Evolutionary conservation across 2,113 vertebrate genomes (phyloP), one percentile per base, ranked within the genome.

Genomic region (Ibidorhyncha struthersii): DNA sequence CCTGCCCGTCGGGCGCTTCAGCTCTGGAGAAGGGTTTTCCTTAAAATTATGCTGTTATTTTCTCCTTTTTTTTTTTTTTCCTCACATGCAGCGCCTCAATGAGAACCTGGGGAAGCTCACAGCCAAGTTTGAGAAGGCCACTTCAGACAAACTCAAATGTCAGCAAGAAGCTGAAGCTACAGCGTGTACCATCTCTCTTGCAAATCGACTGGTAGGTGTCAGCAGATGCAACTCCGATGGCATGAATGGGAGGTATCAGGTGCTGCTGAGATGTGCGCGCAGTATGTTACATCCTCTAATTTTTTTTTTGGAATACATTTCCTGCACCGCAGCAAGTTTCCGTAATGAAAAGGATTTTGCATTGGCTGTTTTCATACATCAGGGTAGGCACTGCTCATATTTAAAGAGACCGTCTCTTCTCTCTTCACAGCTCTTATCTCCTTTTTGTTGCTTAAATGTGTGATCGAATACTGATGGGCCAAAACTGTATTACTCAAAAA

Each of bases 181-280:
- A 0, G 98, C 98, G 0, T 96, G 94, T 86, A 99, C 99, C 97
- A 99, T 99, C 84, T 89, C 98, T 58, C 98, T 99, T 18, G 99
- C 99, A 92, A 99, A 99, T 97, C 99, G 99, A 71, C 98, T 99
- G 98, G 99, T 99, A 97, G 99, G 99, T 96, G 66, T 47, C n/a
- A 8, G 79, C 84, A 36, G 19, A 32, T 56, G 4, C 29, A 38
- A 9, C 47, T 30, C 53, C 22, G 23, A 5, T 17, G 41, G 19
- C 38, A 5, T 47, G n/a, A 19, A 16, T 29, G 76, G 74, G 41
- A 38, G 58, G n/a, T 72, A 34, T 12, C 38, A 30, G 58, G 89
- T 50, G 69, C 91, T 14, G 3, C 73, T n/a, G 90, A 82, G 69
- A 70, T 52, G 73, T 8, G 86, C 85, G 16, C 56, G 4, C 52